A percentile compares a stretch with the other conserved stretches of the same genome.
These are phyloP conservation scores for Gymnarchus niloticus DNA, from an alignment of 2,113 vertebrate species.

Conservation along the genomic window DNA sequence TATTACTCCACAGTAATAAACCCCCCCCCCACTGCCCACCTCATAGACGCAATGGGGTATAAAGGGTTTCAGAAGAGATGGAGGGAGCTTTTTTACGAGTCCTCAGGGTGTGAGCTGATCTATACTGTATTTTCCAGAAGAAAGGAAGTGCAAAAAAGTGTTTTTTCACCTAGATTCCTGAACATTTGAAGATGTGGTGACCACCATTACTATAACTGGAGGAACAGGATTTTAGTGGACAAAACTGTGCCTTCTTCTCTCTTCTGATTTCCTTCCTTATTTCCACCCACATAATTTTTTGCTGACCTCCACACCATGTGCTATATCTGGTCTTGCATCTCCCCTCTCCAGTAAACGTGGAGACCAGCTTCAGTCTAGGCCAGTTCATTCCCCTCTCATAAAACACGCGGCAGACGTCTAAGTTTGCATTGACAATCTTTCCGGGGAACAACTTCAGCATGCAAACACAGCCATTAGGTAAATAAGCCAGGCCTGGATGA, in stretches of 20 bases:
- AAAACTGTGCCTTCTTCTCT: not conserved
- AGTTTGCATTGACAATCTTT: not conserved
- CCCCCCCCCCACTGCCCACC: not conserved
- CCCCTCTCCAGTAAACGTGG: too few relatives aligned
- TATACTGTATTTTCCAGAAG: constrained; percentile 12
- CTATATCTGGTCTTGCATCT: too few relatives aligned
- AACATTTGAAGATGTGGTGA: not conserved
- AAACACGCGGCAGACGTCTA: not conserved
- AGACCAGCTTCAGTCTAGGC: not conserved
- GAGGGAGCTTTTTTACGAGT: not conserved
- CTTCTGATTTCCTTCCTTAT: not conserved
- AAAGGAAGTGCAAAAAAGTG: not conserved
- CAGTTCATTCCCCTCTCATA: not conserved
- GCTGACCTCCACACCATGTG: not conserved
- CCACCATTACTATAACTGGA: not conserved
- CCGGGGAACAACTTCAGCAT: not conserved
- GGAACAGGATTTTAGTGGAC: not conserved
- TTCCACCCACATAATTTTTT: not conserved
- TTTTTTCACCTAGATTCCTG: not conserved
- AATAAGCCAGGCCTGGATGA: not conserved
- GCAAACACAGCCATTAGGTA: not conserved
- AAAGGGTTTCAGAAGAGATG: constrained; percentile 11
- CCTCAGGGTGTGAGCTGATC: not conserved
- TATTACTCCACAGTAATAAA: constrained; percentile 7
- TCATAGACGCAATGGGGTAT: not conserved